phyloP scores from a whole-genome alignment of 2,888 invertebrate species.

The Dryocosmus kuriphilus region DNA sequence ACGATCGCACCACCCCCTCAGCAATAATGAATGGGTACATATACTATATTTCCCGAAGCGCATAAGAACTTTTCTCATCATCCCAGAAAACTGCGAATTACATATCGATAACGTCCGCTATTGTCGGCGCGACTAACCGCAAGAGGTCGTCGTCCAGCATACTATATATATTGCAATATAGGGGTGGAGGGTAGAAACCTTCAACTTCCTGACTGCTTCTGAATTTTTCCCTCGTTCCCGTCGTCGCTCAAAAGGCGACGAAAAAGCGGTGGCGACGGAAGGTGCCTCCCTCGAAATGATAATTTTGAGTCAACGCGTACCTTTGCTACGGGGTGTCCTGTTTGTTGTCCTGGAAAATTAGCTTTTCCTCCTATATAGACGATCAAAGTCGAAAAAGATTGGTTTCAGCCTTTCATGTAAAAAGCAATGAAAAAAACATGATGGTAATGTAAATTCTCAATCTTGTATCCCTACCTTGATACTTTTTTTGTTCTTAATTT shows the following conservation, averaged over 20 bases:
- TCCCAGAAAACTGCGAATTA: constrained; percentile 60
- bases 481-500: constrained; percentile 9
- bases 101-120: constrained; percentile 57
- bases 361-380: constrained; percentile 20
- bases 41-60: constrained; percentile 57
- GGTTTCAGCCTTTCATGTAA: constrained; percentile 16
- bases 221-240: constrained; percentile 6
- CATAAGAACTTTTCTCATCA: constrained; percentile 61
- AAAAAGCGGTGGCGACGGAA: neutral
- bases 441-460: constrained; percentile 23
- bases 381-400: constrained; percentile 40
- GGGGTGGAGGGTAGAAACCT: neutral
- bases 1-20: constrained; percentile 45
- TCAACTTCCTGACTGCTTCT: constrained; percentile 25
- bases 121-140: constrained; percentile 46
- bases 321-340: constrained; percentile 34
- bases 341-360: constrained; percentile 40
- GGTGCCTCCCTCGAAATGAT: constrained; percentile 36
- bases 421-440: constrained; percentile 36
- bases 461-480: neutral
- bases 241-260: neutral
- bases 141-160: constrained; percentile 23
- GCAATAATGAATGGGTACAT: constrained; percentile 58
- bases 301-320: constrained; percentile 26
- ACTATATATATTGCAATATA: neutral